A percentile compares a stretch with the other conserved stretches of the same genome.
Evolutionary conservation across 1,140 invertebrate genomes (phyloP).

Genomic region (Platyura marginata): DNA sequence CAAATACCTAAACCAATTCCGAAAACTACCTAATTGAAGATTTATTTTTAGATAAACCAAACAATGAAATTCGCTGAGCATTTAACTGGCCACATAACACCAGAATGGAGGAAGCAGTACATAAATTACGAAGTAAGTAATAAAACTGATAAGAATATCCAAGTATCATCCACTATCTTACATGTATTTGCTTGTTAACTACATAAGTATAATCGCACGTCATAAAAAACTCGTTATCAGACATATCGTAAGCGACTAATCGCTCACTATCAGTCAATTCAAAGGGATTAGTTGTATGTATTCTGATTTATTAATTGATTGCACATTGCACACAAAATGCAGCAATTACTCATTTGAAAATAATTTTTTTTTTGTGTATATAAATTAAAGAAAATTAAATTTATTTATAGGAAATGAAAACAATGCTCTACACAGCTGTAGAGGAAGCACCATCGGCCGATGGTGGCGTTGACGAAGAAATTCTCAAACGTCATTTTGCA

Average conservation of each 20-base stretch:
- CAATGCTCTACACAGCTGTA: slow-evolving; percentile 71
- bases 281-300: background rate
- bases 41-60: background rate
- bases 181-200: background rate
- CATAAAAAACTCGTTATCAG: background rate
- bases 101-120: slow-evolving; percentile 97
- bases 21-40: too few species aligned
- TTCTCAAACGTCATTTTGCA: slow-evolving; percentile 75
- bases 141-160: background rate
- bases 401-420: slow-evolving; percentile 66
- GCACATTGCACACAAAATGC: background rate
- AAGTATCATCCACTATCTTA: background rate
- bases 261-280: background rate
- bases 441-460: slow-evolving; percentile 78
- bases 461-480: slow-evolving; percentile 69
- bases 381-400: background rate
- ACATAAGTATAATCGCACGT: background rate
- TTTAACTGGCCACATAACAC: slow-evolving; percentile 88
- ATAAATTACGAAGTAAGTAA: slow-evolving; percentile 85
- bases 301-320: background rate
- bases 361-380: background rate
- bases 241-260: background rate
- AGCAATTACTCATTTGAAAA: background rate
- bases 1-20: too few species aligned
- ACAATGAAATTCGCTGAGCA: slow-evolving; percentile 94